These are phyloP conservation scores for Eueremaeus valkanovi DNA, from an alignment of 2,888 invertebrate genomes.

Conservation along the genomic window DNA sequence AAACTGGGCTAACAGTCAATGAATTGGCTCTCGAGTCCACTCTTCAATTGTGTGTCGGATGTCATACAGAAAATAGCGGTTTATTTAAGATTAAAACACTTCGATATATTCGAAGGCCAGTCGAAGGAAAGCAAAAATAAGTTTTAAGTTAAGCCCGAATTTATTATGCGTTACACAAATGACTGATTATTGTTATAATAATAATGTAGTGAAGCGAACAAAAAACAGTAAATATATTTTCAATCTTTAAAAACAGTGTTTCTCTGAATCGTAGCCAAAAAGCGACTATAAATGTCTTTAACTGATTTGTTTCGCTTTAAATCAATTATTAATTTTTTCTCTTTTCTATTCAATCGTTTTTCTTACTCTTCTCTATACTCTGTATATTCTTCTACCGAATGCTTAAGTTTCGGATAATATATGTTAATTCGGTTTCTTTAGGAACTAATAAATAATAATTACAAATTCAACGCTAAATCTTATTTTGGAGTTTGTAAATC, in stretches of 20 bases:
- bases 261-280: not conserved
- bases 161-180: conserved; percentile 1
- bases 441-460: conserved; percentile 28
- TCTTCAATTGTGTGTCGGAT: not conserved
- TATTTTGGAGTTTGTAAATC: conserved; percentile 10
- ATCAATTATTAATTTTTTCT: conserved; percentile 17
- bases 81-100: not conserved
- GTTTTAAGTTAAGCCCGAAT: not conserved
- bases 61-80: not conserved
- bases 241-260: not conserved
- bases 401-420: too few species aligned
- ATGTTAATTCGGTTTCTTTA: not conserved
- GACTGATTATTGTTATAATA: too few species aligned
- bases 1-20: too few species aligned
- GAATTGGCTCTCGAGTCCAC: too few species aligned
- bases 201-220: too few species aligned
- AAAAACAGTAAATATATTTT: not conserved
- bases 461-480: conserved; percentile 23
- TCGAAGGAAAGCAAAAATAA: too few species aligned
- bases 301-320: conserved; percentile 30
- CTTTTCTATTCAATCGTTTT: too few species aligned
- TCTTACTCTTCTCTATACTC: too few species aligned
- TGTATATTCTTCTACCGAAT: too few species aligned
- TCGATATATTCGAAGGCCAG: too few species aligned
- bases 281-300: conserved; percentile 21